A percentile compares a stretch with the other conserved stretches of the same genome.
Conservation (phyloP, 2,113 vertebrate genomes). For the Sander lucioperca region DNA sequence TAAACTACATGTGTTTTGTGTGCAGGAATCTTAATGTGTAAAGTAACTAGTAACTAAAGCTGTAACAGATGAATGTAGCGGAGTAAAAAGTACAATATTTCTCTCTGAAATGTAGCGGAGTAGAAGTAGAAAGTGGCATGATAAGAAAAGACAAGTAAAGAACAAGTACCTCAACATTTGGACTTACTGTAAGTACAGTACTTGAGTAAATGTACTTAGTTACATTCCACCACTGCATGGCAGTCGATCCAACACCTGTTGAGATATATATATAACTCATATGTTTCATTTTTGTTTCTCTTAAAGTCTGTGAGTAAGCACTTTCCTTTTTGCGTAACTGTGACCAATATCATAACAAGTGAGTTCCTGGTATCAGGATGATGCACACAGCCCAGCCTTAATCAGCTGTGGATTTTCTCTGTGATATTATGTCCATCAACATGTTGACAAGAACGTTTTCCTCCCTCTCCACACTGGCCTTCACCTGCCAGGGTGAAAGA, state of each 20-base stretch:
- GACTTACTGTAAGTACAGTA: too few species aligned
- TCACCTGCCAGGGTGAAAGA: neutral
- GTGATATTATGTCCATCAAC: neutral
- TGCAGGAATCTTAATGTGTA: too few species aligned
- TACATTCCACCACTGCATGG: neutral
- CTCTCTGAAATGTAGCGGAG: too few species aligned
- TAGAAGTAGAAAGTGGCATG: too few species aligned
- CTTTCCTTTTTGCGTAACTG: slow-evolving; percentile 19
- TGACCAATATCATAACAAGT: neutral
- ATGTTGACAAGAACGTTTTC: neutral
- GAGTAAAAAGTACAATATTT: too few species aligned
- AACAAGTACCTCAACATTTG: too few species aligned
- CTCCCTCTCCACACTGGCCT: neutral
- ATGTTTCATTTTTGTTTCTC: slow-evolving; percentile 51
- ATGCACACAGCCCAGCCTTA: neutral
- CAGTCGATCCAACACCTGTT: neutral
- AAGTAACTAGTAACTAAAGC: too few species aligned
- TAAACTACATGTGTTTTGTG: too few species aligned
- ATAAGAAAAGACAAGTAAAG: too few species aligned
- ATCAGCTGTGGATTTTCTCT: neutral
- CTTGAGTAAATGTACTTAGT: too few species aligned
- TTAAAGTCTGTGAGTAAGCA: neutral
- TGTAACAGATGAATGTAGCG: too few species aligned
- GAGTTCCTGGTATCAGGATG: neutral
- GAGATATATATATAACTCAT: neutral